Conservation (phyloP, 2,797 vertebrate genomes). For the Masticophis lateralis region DNA sequence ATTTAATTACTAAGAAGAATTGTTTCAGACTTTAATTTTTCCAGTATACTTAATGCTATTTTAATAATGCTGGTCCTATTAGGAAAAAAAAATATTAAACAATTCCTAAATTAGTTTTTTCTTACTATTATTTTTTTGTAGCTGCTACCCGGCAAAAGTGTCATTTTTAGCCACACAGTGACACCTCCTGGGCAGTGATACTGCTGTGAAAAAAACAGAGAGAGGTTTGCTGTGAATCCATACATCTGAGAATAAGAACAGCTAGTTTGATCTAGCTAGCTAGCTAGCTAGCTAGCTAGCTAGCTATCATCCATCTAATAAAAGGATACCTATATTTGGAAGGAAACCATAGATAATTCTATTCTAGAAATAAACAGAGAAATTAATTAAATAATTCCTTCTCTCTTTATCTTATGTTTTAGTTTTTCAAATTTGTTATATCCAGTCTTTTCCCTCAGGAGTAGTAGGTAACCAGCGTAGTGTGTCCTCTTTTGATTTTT, state of each 20-base stretch:
- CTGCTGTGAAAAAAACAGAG: not conserved
- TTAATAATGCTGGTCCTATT: not conserved
- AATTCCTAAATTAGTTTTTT: not conserved
- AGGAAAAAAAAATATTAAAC: not conserved
- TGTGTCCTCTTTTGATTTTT: not conserved
- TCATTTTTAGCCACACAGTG: not conserved
- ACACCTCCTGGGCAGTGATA: not conserved
- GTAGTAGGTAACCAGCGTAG: not conserved
- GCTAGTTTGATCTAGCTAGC: too few relatives aligned
- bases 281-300: too few relatives aligned
- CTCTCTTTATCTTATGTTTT: not conserved
- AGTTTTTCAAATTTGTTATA: not conserved
- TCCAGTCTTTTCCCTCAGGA: not conserved
- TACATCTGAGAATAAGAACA: not conserved
- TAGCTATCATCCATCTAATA: not conserved
- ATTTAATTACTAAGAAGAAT: not conserved
- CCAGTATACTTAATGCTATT: not conserved
- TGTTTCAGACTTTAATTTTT: not conserved
- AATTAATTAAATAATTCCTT: not conserved
- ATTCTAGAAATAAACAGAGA: not conserved
- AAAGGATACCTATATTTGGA: not conserved
- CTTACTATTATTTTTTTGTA: not conserved
- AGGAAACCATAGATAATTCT: not conserved
- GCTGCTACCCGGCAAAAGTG: not conserved
- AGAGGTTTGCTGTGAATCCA: not conserved